A percentile compares a stretch with the other conserved stretches of the same genome.
Conservation (phyloP, 1,140 invertebrate species). For the Conopomorpha cramerella region DNA sequence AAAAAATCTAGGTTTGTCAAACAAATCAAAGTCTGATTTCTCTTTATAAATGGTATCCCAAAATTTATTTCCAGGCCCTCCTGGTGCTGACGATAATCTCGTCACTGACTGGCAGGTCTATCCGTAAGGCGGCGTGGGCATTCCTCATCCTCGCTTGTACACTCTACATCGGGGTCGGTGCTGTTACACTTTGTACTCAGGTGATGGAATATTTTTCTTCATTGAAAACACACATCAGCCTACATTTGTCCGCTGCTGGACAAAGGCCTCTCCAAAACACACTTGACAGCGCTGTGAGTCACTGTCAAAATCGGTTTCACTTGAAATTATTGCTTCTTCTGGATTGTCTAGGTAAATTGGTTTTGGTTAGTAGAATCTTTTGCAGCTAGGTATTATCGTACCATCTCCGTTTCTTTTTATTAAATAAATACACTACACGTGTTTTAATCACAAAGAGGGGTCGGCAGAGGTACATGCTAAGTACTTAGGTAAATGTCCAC, state of each 20-base stretch:
- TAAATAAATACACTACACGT: too few species aligned
- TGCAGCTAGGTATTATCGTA: too few species aligned
- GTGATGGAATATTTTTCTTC: conserved; percentile 13
- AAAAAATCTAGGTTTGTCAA: too few species aligned
- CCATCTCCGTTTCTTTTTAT: too few species aligned
- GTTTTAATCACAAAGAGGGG: too few species aligned
- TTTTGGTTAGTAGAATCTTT: not conserved
- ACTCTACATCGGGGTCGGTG: conserved; percentile 29
- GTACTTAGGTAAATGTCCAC: too few species aligned
- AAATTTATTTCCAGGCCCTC: conserved; percentile 16
- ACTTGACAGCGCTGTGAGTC: not conserved
- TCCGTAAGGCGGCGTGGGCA: conserved; percentile 34
- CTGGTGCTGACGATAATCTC: conserved; percentile 42
- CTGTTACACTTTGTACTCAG: conserved; percentile 38
- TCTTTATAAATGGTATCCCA: not conserved
- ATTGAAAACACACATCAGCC: too few species aligned
- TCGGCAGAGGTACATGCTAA: too few species aligned
- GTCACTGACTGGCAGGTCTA: conserved; percentile 25
- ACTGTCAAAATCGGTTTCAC: not conserved
- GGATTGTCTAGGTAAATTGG: too few species aligned
- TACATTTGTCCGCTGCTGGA: too few species aligned
- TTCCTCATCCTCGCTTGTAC: conserved; percentile 27
- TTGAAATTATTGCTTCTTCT: not conserved
- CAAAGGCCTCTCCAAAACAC: too few species aligned
- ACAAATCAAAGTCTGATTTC: too few species aligned